Evolutionary conservation across 92 coral and sea anemone species (phyloP).

Genomic region (Heteractis magnifica): DNA sequence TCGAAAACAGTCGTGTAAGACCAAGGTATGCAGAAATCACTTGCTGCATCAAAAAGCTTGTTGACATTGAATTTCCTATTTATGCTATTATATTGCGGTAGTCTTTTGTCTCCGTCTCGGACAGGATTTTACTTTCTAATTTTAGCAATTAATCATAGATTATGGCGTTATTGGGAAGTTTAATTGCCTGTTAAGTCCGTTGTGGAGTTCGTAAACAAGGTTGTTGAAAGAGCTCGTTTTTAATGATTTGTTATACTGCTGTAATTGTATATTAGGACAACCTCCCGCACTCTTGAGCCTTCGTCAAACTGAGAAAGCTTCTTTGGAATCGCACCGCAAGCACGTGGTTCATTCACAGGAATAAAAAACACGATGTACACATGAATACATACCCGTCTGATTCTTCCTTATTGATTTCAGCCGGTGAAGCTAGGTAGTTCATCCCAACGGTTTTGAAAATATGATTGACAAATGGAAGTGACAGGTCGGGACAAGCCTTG

Average conservation of each 20-base stretch:
- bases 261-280: slow-evolving; percentile 9
- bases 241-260: slow-evolving; percentile 23
- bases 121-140: slow-evolving; percentile 23
- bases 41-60: not conserved
- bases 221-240: slow-evolving; percentile 5
- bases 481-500: slow-evolving; percentile 12
- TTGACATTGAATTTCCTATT: slow-evolving; percentile 19
- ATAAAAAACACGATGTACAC: not conserved
- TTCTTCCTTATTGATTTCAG: not conserved
- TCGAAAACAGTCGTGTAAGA: not conserved
- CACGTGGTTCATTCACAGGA: not conserved
- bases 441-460: not conserved
- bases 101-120: slow-evolving; percentile 16
- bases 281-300: slow-evolving; percentile 21
- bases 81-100: slow-evolving; percentile 13
- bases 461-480: slow-evolving; percentile 3
- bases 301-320: not conserved
- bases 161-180: slow-evolving; percentile 20
- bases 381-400: not conserved
- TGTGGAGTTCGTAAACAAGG: slow-evolving; percentile 27
- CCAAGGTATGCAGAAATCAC: slow-evolving; percentile 1
- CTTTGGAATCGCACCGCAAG: not conserved
- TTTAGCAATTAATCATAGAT: slow-evolving; percentile 35
- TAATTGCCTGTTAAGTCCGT: slow-evolving; percentile 34
- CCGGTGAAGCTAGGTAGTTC: not conserved